Conservation (phyloP, 1,140 invertebrate genomes). For the Halictus rubicundus region DNA sequence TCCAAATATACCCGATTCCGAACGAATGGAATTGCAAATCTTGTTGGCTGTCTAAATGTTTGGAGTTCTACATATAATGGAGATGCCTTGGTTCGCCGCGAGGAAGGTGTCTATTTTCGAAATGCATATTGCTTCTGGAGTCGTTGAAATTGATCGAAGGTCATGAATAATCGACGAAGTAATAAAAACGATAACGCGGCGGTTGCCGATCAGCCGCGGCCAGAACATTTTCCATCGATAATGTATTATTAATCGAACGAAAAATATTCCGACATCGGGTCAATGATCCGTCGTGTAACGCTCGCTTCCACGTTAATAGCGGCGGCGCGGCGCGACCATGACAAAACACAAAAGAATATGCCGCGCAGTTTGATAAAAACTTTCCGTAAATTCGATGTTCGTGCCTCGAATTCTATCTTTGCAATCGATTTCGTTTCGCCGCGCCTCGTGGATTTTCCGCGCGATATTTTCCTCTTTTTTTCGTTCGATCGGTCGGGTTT, state of each 20-base stretch:
- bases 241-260: neutral
- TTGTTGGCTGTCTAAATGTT: too few relatives aligned
- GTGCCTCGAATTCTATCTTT: conserved; percentile 31
- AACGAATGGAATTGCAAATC: too few relatives aligned
- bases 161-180: neutral
- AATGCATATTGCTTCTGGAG: neutral
- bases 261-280: conserved; percentile 4
- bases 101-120: too few relatives aligned
- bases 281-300: neutral
- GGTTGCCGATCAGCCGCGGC: too few relatives aligned
- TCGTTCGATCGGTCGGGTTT: conserved; percentile 9
- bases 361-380: conserved; percentile 30
- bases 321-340: neutral
- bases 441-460: neutral
- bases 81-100: too few relatives aligned
- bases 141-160: neutral
- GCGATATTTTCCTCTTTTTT: conserved; percentile 1
- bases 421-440: conserved; percentile 4
- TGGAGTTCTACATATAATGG: too few relatives aligned
- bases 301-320: neutral
- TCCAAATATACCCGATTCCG: too few relatives aligned
- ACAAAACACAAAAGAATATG: neutral
- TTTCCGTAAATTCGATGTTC: conserved; percentile 28
- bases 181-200: neutral
- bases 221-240: neutral